A percentile compares a stretch with the other conserved stretches of the same genome.
Conservation (phyloP, 2,888 invertebrate species). For the Xestia sexstrigata region DNA sequence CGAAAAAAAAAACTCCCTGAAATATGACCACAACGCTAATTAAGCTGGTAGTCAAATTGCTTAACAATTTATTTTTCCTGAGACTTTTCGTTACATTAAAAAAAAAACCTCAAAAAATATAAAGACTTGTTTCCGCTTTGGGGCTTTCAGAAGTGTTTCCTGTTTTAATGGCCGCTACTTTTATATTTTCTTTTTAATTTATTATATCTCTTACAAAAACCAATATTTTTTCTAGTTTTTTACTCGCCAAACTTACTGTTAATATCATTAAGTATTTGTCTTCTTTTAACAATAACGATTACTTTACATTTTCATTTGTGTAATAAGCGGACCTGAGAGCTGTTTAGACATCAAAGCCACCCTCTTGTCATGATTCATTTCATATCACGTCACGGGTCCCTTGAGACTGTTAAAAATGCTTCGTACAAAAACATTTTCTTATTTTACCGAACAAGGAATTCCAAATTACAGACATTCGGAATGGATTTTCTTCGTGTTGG, state of each 20-base stretch:
- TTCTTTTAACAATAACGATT: neutral
- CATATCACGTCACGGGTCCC: conserved; percentile 1
- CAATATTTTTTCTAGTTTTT: no score
- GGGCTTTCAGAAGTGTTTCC: neutral
- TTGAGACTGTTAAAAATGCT: neutral
- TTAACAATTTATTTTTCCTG: neutral
- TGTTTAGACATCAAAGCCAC: conserved; percentile 8
- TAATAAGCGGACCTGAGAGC: neutral
- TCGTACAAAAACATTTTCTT: neutral
- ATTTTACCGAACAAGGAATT: neutral
- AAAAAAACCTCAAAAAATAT: neutral
- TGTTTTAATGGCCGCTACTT: neutral
- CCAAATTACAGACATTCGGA: neutral
- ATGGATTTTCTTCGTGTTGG: neutral
- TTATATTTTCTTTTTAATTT: no score
- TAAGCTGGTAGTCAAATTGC: neutral
- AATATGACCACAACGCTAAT: neutral
- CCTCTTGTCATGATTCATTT: conserved; percentile 20
- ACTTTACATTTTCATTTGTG: neutral
- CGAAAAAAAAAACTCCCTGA: neutral
- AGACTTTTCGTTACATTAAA: neutral
- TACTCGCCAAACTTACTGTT: neutral
- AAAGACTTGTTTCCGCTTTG: neutral
- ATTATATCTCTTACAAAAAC: no score
- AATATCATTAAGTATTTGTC: neutral